A percentile compares a stretch with the other conserved stretches of the same genome.
Evolutionary conservation across 1,140 invertebrate genomes (phyloP).

Genomic region (Drosophila quadrilineata): DNA sequence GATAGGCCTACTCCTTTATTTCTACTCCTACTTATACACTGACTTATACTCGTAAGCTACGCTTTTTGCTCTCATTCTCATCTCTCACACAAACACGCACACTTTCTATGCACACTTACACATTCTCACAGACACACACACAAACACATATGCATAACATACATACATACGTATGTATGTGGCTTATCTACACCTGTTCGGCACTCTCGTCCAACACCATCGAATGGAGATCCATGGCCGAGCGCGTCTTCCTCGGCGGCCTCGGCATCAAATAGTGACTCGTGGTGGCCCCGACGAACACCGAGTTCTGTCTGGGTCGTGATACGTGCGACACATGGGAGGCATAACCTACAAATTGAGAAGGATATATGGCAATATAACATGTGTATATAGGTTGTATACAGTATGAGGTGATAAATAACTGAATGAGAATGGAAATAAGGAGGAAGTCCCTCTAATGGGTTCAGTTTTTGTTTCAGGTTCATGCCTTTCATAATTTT

Average conservation of each 20-base stretch:
- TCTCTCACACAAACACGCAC: not conserved
- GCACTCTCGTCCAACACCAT: slow-evolving; percentile 84
- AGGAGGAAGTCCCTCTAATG: too few relatives aligned
- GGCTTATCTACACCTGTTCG: slow-evolving; percentile 64
- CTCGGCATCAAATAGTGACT: slow-evolving; percentile 84
- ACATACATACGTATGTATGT: slow-evolving; percentile 3
- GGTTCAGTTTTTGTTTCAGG: too few relatives aligned
- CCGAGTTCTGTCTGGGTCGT: slow-evolving; percentile 88
- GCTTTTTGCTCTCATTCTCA: too few relatives aligned
- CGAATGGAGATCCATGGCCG: slow-evolving; percentile 91
- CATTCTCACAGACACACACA: not conserved
- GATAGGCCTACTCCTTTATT: too few relatives aligned
- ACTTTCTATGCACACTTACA: not conserved
- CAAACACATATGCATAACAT: not conserved
- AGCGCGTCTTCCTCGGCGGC: slow-evolving; percentile 88
- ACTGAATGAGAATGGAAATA: too few relatives aligned
- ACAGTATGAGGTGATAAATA: too few relatives aligned
- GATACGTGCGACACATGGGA: slow-evolving; percentile 58
- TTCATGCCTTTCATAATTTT: slow-evolving; percentile 12
- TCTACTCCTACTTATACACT: slow-evolving; percentile 10
- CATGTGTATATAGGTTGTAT: not conserved
- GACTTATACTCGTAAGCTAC: too few relatives aligned
- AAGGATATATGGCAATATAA: not conserved
- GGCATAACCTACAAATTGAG: slow-evolving; percentile 56
- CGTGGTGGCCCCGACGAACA: slow-evolving; percentile 89